phyloP scores from a whole-genome alignment of 2,888 invertebrate genomes.

The Furcula furcula region DNA sequence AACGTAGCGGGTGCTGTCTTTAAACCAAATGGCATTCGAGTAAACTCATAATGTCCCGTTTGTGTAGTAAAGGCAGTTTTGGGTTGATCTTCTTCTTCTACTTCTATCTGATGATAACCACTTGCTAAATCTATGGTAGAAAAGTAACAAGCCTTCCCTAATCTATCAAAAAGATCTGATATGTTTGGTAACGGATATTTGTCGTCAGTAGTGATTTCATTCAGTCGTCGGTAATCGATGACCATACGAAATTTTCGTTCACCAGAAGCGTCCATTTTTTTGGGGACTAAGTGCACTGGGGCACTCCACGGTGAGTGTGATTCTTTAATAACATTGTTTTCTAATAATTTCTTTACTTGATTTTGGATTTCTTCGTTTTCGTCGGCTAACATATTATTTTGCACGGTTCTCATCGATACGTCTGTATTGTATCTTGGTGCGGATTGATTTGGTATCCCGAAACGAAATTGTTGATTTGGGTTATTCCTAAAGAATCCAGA shows the following conservation, averaged over 20 bases:
- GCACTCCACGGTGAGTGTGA: background rate
- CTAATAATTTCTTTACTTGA: slow-evolving; percentile 1
- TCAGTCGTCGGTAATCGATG: slow-evolving; percentile 42
- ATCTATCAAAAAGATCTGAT: slow-evolving; percentile 17
- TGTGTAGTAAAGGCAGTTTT: slow-evolving; percentile 3
- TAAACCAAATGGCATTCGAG: slow-evolving; percentile 27
- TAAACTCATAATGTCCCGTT: slow-evolving; percentile 5
- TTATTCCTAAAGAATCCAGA: background rate
- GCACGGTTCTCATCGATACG: background rate
- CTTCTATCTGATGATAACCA: slow-evolving; percentile 16
- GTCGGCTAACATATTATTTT: background rate
- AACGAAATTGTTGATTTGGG: background rate
- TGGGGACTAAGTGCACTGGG: slow-evolving; percentile 2
- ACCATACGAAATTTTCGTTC: slow-evolving; percentile 27
- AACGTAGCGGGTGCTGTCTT: slow-evolving; percentile 47
- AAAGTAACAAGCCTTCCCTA: slow-evolving; percentile 9
- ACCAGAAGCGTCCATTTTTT: slow-evolving; percentile 2
- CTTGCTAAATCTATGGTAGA: slow-evolving; percentile 1
- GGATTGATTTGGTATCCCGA: background rate
- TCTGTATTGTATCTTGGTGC: background rate
- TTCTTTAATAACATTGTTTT: background rate
- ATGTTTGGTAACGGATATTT: slow-evolving; percentile 24
- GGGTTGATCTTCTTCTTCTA: background rate
- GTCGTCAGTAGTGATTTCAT: slow-evolving; percentile 8
- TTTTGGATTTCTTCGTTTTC: background rate